Conservation (phyloP, 2,113 vertebrate genomes). For the Nerophis lumbriciformis region DNA sequence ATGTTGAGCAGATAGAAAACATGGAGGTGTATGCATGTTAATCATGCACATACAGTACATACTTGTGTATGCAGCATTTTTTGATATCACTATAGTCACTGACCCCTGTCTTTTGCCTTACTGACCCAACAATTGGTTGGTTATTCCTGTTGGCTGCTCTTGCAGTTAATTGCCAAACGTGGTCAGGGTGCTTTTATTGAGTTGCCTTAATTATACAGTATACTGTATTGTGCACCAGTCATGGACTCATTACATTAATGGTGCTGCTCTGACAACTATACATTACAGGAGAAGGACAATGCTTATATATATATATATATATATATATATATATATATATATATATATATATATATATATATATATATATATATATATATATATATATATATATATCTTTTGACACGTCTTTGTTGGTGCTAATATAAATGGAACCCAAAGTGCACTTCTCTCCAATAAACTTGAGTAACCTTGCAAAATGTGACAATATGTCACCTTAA, state of each 20-base stretch:
- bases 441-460: neutral
- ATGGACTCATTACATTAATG: slow-evolving; percentile 44
- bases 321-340: too few species aligned
- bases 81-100: slow-evolving; percentile 2
- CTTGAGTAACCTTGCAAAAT: too few species aligned
- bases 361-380: too few species aligned
- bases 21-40: slow-evolving; percentile 7
- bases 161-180: slow-evolving; percentile 32
- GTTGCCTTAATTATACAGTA: slow-evolving; percentile 19
- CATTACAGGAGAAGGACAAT: slow-evolving; percentile 9
- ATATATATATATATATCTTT: slow-evolving; percentile 1
- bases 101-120: slow-evolving; percentile 20
- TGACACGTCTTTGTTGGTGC: slow-evolving; percentile 25
- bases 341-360: too few species aligned
- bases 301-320: too few species aligned
- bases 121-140: slow-evolving; percentile 15
- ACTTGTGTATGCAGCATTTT: neutral
- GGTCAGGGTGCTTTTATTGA: slow-evolving; percentile 35
- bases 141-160: slow-evolving; percentile 33
- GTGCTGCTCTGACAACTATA: slow-evolving; percentile 17
- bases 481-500: neutral
- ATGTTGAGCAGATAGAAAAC: slow-evolving; percentile 26
- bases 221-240: slow-evolving; percentile 19
- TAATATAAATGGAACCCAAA: neutral
- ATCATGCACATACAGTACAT: slow-evolving; percentile 1